Base-by-base conservation (phyloP, 2,797 vertebrate genomes). In the Sorex maritimensis region DNA sequence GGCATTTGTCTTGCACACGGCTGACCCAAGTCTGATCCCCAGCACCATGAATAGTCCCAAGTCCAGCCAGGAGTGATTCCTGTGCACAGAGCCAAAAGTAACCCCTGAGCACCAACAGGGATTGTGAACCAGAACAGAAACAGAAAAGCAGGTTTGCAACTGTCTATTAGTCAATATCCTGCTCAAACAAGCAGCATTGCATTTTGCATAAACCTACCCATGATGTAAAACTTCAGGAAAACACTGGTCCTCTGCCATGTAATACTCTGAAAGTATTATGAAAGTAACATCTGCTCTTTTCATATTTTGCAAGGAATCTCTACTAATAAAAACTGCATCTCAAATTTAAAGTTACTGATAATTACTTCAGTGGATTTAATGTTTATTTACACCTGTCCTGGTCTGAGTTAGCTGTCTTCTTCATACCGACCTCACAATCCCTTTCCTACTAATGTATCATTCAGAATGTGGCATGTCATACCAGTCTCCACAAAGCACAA, bases 151-250 rank as follows among this genome's bases (percentile, higher is more conserved):
- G 67, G 68, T 65, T 71, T 88, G 72, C 90, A 96, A 91, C 85
- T 93, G 58, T 88, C 95, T 91, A 93, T 92, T 93, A 95, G 68
- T 90, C 79, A 89, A 72, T 89, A 95, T 86, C 89, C 72, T 88
- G 81, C 72, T 86, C 93, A 93, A 84, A 96, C 79, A 97, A 93
- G 95, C 58, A 94, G 28, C 77, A 10, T 79, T 63, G 7, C 87
- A 81, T 77, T 96, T 92, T 96, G 77, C 69, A 92, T 86, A 95
- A 96, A 85, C 63, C 69, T 88, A 81, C 7, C 61, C 91, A 79
- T 79, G 93, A 81, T 61, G 19, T 61, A 61, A 61, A 61, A 61
- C 58, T 61, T 61, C 58, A 23, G 58, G 21, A 61, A 61, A 61
- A 61, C 58, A 61, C 72, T 87, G 75, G 38, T 92, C 88, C 46